Percentiles rank a stretch among this genome's conserved stretches.
phyloP scores from a whole-genome alignment of 92 coral and sea anemone genomes.

The Porites divaricata region DNA sequence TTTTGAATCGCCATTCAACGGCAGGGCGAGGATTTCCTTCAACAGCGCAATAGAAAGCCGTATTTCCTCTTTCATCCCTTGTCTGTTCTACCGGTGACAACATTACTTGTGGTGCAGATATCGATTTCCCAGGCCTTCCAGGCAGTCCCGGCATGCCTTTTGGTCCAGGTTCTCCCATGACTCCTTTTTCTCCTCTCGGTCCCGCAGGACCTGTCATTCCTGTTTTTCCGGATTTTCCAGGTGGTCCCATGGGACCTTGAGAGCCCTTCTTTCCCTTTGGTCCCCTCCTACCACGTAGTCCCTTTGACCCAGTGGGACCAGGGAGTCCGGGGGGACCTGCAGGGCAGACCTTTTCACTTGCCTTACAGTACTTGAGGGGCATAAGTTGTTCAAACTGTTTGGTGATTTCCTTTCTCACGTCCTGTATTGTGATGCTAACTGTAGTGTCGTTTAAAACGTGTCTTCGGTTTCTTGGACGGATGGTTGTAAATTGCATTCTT shows the following conservation, averaged over 20 bases:
- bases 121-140: background rate
- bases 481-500: too few relatives aligned
- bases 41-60: too few relatives aligned
- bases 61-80: background rate
- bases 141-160: background rate
- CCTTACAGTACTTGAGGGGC: slow-evolving; percentile 1
- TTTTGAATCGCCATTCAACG: too few relatives aligned
- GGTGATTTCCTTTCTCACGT: slow-evolving; percentile 11
- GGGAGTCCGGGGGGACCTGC: slow-evolving; percentile 27
- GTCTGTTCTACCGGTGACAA: background rate
- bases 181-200: too few relatives aligned
- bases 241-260: background rate
- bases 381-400: slow-evolving; percentile 6
- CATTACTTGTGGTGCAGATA: background rate
- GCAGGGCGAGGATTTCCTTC: too few relatives aligned
- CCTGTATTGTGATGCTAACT: background rate
- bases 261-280: background rate
- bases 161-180: background rate
- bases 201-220: background rate
- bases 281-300: slow-evolving; percentile 13
- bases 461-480: background rate
- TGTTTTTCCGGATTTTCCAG: background rate
- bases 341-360: slow-evolving; percentile 16
- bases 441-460: background rate
- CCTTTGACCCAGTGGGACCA: slow-evolving; percentile 3